Evolutionary conservation across 2,113 vertebrate genomes (phyloP).

Genomic region (Gopherus flavomarginatus): DNA sequence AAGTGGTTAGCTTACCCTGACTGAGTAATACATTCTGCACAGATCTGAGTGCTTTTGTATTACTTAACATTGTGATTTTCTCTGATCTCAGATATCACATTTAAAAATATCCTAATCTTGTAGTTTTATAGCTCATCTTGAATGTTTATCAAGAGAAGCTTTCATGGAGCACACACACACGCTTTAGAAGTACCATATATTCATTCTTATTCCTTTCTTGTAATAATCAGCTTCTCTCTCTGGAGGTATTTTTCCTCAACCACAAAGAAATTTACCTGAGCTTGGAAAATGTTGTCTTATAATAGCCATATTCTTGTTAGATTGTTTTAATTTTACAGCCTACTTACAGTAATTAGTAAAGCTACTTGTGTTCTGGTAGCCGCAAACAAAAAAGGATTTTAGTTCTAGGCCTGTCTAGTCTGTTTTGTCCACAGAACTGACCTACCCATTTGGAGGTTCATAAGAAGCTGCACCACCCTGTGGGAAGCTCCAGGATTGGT

Average conservation of each 20-base stretch:
- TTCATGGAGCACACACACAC: not conserved
- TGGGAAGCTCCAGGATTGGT: not conserved
- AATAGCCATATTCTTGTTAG: not conserved
- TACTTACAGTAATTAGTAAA: not conserved
- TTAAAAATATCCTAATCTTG: constrained; percentile 54
- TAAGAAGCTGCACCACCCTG: rapidly evolving
- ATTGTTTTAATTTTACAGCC: not conserved
- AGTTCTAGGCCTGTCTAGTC: not conserved
- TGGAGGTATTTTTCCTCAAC: not conserved
- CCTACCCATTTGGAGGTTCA: not conserved
- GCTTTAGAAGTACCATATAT: not conserved
- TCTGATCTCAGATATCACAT: constrained; percentile 41
- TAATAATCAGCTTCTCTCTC: not conserved
- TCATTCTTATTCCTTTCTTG: not conserved
- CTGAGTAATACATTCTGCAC: constrained; percentile 52
- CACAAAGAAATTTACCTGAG: not conserved
- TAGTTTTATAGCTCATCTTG: constrained; percentile 27
- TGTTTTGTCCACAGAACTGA: not conserved
- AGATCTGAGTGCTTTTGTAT: constrained; percentile 61
- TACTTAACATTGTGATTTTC: constrained; percentile 61
- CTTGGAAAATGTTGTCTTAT: not conserved
- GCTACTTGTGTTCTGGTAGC: not conserved
- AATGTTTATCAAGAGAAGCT: constrained; percentile 56
- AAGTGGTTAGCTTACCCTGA: constrained; percentile 56
- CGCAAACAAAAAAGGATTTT: not conserved